Conservation (phyloP, 2,888 invertebrate species). For the Drosophila borborema region DNA sequence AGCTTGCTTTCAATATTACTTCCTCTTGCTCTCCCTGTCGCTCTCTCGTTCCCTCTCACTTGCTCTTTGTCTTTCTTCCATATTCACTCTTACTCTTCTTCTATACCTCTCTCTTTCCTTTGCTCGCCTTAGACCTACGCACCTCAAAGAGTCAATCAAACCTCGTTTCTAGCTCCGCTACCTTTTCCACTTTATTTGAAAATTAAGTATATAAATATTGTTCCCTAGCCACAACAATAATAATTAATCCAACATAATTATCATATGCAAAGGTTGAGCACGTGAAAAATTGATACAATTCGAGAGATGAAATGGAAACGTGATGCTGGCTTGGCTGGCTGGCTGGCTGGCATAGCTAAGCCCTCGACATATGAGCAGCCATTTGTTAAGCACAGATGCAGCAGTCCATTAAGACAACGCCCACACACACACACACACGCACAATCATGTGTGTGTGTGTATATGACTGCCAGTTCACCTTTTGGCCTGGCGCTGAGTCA, state of each 20-base stretch:
- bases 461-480: slow-evolving; percentile 54
- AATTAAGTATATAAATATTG: slow-evolving; percentile 9
- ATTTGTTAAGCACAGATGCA: slow-evolving; percentile 44
- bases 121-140: neutral
- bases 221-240: slow-evolving; percentile 3
- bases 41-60: neutral
- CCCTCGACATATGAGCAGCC: slow-evolving; percentile 36
- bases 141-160: neutral
- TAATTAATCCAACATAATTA: slow-evolving; percentile 34
- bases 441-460: too few relatives aligned
- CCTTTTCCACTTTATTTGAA: neutral
- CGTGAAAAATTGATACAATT: slow-evolving; percentile 25
- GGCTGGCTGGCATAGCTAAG: neutral
- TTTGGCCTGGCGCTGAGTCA: slow-evolving; percentile 71
- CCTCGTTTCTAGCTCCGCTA: neutral
- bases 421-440: slow-evolving; percentile 32
- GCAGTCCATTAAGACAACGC: slow-evolving; percentile 56
- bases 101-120: neutral
- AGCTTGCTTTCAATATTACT: neutral
- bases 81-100: too few relatives aligned
- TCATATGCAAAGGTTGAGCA: slow-evolving; percentile 29
- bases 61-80: too few relatives aligned
- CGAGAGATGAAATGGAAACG: slow-evolving; percentile 8
- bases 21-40: too few relatives aligned
- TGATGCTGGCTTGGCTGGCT: slow-evolving; percentile 11